Base-by-base conservation (phyloP, 2,888 invertebrate species). In the Elmis aenea region DNA sequence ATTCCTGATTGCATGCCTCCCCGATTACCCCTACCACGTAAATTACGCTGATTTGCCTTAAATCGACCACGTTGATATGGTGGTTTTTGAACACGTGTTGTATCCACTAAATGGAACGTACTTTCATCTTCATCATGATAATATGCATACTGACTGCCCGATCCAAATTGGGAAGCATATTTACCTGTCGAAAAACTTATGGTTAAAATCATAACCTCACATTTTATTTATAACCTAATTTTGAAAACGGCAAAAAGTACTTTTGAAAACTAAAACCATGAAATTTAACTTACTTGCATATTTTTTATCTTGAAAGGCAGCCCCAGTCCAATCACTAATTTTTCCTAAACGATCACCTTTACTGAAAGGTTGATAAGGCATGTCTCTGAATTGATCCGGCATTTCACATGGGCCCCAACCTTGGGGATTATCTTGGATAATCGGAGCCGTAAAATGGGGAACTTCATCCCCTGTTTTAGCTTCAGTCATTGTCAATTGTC, bases 121-220 rank as follows among this genome's bases (percentile, higher is more conserved):
- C 90, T 89, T 67, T 99, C 99, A 64, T 99, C 99, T 65, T 99
- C 97, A 57, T 99, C 99, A 58, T 97, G 97, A 64, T 90, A 94
- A 67, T 99, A 99, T 0, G 97, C 92, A 69, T 99, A 99, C 56
- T 96, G 96, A 59, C 86, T 93, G 25, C 92, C 94, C 50, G 91
- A 89, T 37, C 91, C 93, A 69, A 93, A 93, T 54, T 89, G 86
- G 2, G 92, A 92, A 25, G 86, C 83, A 62, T 93, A 94, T 67
- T 93, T 93, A 61, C 85, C 89, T 89, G 56, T 9, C 8, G 67
- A 59, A 48, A 42, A 42, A 29, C 42, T 14, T 13, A n/a, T 23
- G n/a, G 8, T 23, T 16, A 8, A n/a, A 11, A 12, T 30, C 26
- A 26, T 46, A 43, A 43, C 42, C 46, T 40, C 30, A 43, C 31